Evolutionary conservation across 1,140 invertebrate species (phyloP), one percentile per base, ranked within the genome.

Genomic region (Drosophila erecta): DNA sequence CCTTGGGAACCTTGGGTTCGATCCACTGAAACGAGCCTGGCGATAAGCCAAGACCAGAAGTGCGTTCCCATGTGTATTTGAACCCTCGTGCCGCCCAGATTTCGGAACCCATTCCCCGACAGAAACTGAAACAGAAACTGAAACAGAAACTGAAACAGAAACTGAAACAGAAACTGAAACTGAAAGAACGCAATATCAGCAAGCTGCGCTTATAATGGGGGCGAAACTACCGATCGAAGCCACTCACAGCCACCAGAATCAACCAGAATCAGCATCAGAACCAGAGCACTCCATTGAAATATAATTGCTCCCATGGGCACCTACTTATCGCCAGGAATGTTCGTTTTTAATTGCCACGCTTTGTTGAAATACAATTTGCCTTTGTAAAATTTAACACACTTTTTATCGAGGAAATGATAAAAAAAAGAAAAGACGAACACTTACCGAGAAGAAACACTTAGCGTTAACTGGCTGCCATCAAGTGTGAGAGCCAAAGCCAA

Each of bases 401-500:
- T 75, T 76, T 76, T 76, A 76, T 76, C 74, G 50, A 10, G 22
- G 24, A 33, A 66, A 41, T 17, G 17, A 17, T 0, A 17, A 1
- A 24, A 49, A 65, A 67, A 43, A 2, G 14, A 49, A 67, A 67
- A 43, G 64, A 62, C 33, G 22, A 71, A 71, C 65, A 70, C 65
- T 71, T 71, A 70, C 50, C 50, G 7, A 60, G 64, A 76, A 76
- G 77, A 76, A 76, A 70, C 74, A 76, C 74, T 76, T 76, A 77
- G 56, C 50, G 38, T 40, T 76, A 76, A 76, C 74, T 76, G 61
- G 73, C 55, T 67, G 55, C 37, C 44, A 77, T 76, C 50, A 49
- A 67, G 70, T 53, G 66, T 27, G 64, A 22, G 60, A 17, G 17
- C 62, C 47, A 55, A 62, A 76, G 73, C 73, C 73, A 76, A 76